A percentile compares a stretch with the other conserved stretches of the same genome.
Evolutionary conservation across 2,888 invertebrate species (phyloP).

Genomic region (Timema podura): DNA sequence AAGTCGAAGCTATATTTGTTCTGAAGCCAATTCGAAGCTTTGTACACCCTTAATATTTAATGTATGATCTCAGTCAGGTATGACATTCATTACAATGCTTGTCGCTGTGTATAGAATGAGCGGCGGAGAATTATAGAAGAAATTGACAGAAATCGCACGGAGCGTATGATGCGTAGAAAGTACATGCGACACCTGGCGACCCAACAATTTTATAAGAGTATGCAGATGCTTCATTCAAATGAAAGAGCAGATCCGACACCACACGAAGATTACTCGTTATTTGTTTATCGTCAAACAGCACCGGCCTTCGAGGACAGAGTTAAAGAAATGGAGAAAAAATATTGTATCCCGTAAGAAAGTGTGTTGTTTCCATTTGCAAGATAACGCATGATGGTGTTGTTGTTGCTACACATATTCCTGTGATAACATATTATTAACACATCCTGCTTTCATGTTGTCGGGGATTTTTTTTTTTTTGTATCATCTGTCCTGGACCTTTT

Average conservation of each 20-base stretch:
- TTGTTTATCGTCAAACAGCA: constrained; percentile 79
- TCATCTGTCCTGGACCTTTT: too few relatives aligned
- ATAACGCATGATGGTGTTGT: too few relatives aligned
- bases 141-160: constrained; percentile 62
- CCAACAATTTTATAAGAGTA: constrained; percentile 77
- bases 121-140: constrained; percentile 70
- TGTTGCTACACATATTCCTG: too few relatives aligned
- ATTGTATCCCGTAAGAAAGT: constrained; percentile 63
- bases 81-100: too few relatives aligned
- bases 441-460: too few relatives aligned
- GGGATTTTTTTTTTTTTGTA: too few relatives aligned
- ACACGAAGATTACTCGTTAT: constrained; percentile 79
- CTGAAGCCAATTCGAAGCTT: too few relatives aligned
- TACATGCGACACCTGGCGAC: constrained; percentile 71
- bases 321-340: constrained; percentile 74
- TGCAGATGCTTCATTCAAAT: constrained; percentile 79
- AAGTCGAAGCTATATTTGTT: too few relatives aligned
- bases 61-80: too few relatives aligned
- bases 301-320: constrained; percentile 81
- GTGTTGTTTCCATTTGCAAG: neutral
- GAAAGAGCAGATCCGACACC: constrained; percentile 59
- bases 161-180: constrained; percentile 60
- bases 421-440: too few relatives aligned
- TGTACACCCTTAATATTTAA: too few relatives aligned
- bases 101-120: constrained; percentile 56